A percentile compares a stretch with the other conserved stretches of the same genome.
These are phyloP conservation scores for Listrodromus nycthemerus DNA, from an alignment of 2,888 invertebrate species.

Conservation along the genomic window DNA sequence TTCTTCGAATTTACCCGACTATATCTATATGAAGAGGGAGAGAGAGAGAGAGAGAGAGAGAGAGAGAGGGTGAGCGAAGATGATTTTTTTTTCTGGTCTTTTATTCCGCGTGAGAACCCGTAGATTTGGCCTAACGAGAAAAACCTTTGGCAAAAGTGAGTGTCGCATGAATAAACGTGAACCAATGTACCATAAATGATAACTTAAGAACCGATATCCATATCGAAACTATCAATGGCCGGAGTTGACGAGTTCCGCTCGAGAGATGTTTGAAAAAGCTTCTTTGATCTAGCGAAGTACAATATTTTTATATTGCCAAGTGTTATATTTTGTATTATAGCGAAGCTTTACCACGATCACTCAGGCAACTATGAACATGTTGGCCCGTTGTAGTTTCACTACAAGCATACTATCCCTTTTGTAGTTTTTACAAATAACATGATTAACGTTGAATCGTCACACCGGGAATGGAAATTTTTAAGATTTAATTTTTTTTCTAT, in stretches of 20 bases:
- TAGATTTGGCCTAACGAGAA: conserved; percentile 44
- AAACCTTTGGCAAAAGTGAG: conserved; percentile 35
- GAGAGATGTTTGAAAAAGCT: conserved; percentile 6
- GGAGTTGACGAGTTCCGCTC: conserved; percentile 7
- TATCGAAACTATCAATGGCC: background rate
- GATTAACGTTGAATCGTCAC: background rate
- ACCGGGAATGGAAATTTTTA: background rate
- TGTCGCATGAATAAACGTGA: background rate
- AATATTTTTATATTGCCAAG: conserved; percentile 51
- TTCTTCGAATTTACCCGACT: conserved; percentile 36
- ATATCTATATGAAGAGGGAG: no score
- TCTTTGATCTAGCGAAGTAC: conserved; percentile 28
- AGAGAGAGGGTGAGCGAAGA: background rate
- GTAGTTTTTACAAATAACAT: conserved; percentile 12
- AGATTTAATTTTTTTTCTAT: background rate
- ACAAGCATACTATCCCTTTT: background rate
- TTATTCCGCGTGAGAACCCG: conserved; percentile 42
- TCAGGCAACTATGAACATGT: conserved; percentile 7
- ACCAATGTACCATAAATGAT: background rate
- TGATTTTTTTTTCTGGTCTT: no score
- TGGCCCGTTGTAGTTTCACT: background rate
- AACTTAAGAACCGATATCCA: conserved; percentile 4
- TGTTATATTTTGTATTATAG: conserved; percentile 51
- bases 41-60: no score
- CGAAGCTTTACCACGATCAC: conserved; percentile 30